Conservation (phyloP, 2,113 vertebrate genomes). For the Poeciliopsis prolifica region DNA sequence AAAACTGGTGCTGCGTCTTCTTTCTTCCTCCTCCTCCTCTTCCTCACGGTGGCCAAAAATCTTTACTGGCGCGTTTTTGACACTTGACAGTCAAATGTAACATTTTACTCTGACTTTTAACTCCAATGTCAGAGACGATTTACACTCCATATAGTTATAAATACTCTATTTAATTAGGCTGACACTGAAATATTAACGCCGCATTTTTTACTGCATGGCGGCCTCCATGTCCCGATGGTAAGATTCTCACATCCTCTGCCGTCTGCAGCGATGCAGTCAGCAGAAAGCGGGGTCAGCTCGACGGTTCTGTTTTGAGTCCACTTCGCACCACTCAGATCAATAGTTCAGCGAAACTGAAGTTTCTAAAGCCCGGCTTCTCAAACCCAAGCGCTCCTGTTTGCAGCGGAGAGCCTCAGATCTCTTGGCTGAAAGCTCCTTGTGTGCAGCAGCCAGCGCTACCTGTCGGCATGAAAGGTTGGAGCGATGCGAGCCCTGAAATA, state of each 20-base stretch:
- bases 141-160: too few species aligned
- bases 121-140: too few species aligned
- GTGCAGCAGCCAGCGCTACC: constrained; percentile 30
- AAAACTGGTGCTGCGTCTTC: too few species aligned
- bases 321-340: neutral
- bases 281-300: neutral
- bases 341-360: neutral
- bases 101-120: too few species aligned
- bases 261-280: constrained; percentile 1
- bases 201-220: neutral
- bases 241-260: constrained; percentile 29
- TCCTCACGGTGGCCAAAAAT: too few species aligned
- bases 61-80: too few species aligned
- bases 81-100: too few species aligned
- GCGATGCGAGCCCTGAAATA: constrained; percentile 26
- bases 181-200: too few species aligned
- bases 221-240: constrained; percentile 45
- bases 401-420: neutral
- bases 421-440: constrained; percentile 19
- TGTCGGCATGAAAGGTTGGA: constrained; percentile 24
- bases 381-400: neutral
- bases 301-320: too few species aligned
- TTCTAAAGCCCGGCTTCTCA: neutral
- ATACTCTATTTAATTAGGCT: too few species aligned
- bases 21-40: too few species aligned